phyloP scores from a whole-genome alignment of 2,113 vertebrate species.

The Origma solitaria region DNA sequence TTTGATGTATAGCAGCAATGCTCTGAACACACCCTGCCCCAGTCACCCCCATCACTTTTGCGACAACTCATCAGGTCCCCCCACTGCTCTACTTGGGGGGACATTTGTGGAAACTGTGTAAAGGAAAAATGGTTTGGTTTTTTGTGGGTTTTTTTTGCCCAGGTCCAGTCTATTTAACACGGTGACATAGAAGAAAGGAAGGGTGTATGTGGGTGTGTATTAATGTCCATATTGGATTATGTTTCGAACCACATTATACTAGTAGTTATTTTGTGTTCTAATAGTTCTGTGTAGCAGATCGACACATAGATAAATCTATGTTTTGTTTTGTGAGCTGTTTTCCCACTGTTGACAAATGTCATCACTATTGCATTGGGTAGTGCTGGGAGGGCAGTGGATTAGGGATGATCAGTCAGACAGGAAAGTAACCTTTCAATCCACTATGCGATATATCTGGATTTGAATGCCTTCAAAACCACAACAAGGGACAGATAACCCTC shows the following conservation, averaged over 20 bases:
- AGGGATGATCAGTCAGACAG: not conserved
- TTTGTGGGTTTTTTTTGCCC: not conserved
- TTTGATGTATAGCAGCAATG: not conserved
- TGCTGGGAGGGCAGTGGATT: not conserved
- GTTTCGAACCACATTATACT: not conserved
- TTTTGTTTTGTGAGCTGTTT: not conserved
- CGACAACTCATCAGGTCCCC: not conserved
- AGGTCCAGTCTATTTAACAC: not conserved
- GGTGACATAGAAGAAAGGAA: not conserved
- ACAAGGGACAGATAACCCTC: not conserved
- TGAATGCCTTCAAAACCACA: constrained; percentile 48
- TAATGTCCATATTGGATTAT: not conserved
- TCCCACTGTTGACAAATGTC: not conserved
- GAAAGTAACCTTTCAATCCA: constrained; percentile 27
- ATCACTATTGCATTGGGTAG: not conserved
- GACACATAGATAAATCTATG: not conserved
- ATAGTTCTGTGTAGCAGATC: not conserved
- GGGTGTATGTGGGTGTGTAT: not conserved
- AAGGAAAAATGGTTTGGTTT: not conserved
- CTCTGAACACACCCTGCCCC: not conserved
- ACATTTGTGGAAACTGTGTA: not conserved
- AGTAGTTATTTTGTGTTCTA: not conserved
- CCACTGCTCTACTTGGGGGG: not conserved
- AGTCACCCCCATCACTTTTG: not conserved
- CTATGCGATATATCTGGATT: constrained; percentile 14